Evolutionary conservation across 2,113 vertebrate genomes (phyloP).

Genomic region (Australoheros scitulus): DNA sequence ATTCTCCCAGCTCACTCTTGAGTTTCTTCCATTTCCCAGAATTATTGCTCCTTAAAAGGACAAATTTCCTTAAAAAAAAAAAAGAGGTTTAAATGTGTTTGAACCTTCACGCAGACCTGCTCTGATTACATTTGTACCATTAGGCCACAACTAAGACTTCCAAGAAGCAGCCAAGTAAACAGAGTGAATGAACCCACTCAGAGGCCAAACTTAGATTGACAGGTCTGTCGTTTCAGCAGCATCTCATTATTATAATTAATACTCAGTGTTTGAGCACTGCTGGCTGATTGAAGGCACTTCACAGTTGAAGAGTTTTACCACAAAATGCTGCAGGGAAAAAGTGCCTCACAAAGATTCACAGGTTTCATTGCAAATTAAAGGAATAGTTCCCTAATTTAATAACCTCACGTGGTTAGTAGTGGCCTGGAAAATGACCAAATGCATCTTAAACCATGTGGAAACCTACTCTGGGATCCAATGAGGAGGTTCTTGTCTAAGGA

Average conservation of each 20-base stretch:
- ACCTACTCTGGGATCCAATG: neutral
- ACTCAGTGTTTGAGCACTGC: neutral
- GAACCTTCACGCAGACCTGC: neutral
- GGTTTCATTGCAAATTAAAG: neutral
- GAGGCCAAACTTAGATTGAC: neutral
- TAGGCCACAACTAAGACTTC: neutral
- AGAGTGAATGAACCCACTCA: neutral
- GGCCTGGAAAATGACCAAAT: neutral
- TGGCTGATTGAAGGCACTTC: conserved; percentile 1
- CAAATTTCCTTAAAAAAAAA: neutral
- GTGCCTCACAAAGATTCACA: neutral
- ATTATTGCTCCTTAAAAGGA: conserved; percentile 20
- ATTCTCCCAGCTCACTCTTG: neutral
- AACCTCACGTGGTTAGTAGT: neutral
- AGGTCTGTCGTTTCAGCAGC: neutral
- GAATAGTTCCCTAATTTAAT: neutral
- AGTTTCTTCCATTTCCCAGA: neutral
- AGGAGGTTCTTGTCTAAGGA: neutral
- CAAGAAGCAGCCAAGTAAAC: neutral
- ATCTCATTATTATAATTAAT: neutral
- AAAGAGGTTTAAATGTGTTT: neutral
- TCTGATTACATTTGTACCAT: neutral
- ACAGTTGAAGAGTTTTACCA: neutral
- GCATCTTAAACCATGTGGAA: too few species aligned
- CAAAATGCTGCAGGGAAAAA: neutral